Evolutionary conservation across 2,888 invertebrate species (phyloP).

Genomic region (Yponomeuta evonymella): DNA sequence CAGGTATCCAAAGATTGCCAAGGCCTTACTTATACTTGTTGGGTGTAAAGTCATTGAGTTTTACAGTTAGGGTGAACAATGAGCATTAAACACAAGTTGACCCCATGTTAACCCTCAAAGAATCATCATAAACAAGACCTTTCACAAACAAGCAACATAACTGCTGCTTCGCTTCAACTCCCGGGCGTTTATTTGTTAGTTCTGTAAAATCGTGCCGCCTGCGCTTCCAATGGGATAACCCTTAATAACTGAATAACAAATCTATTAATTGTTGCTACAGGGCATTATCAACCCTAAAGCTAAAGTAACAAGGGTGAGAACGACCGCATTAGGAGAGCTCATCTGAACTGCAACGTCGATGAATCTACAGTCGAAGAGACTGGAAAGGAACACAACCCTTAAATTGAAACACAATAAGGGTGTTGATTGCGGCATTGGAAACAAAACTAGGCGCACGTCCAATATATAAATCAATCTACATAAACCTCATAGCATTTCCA

Average conservation of each 20-base stretch:
- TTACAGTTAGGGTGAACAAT: too few relatives aligned
- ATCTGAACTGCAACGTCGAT: neutral
- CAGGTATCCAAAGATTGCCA: too few relatives aligned
- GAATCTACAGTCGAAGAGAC: neutral
- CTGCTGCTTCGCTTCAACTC: neutral
- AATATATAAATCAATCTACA: neutral
- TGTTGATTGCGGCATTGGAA: neutral
- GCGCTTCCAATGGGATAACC: constrained; percentile 44
- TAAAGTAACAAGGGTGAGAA: constrained; percentile 4
- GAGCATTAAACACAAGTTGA: neutral
- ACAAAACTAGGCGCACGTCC: neutral
- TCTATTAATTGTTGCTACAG: neutral
- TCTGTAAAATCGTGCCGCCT: constrained; percentile 41
- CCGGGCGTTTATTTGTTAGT: neutral
- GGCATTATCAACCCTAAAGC: neutral
- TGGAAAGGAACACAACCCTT: neutral
- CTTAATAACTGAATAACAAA: constrained; percentile 38
- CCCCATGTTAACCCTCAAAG: neutral
- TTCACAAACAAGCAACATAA: neutral
- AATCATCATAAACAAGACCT: neutral
- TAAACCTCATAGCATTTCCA: neutral
- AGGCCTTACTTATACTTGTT: too few relatives aligned
- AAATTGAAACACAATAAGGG: neutral
- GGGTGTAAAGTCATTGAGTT: too few relatives aligned
- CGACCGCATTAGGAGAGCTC: too few relatives aligned